Percentiles rank a stretch among this genome's conserved stretches.
Conservation (phyloP, 2,797 vertebrate genomes). For the Smutsia temminckii region DNA sequence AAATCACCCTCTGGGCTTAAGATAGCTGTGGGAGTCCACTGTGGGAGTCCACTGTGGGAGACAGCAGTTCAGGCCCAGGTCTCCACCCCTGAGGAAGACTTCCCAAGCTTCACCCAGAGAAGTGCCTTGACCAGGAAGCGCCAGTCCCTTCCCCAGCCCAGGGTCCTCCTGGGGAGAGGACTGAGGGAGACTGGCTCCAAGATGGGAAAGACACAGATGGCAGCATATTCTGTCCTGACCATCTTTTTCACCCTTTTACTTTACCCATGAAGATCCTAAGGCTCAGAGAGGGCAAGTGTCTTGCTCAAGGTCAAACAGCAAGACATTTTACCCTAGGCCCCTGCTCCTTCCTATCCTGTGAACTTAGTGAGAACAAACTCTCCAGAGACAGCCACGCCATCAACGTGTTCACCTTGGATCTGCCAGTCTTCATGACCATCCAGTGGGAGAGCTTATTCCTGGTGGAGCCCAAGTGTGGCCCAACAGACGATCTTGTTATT, state of each 20-base stretch:
- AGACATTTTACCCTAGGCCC: neutral
- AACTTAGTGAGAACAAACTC: neutral
- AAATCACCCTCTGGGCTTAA: slow-evolving; percentile 61
- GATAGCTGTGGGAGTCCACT: neutral
- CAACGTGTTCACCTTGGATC: rapidly evolving
- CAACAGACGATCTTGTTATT: neutral
- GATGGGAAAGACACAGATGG: neutral
- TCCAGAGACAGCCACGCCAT: neutral
- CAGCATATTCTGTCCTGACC: neutral
- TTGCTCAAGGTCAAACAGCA: neutral
- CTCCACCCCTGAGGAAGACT: neutral
- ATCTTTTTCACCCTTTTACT: neutral
- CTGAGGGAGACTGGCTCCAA: neutral
- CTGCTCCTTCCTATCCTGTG: neutral
- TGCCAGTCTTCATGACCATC: neutral
- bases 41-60: too few species aligned
- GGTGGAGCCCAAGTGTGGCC: neutral
- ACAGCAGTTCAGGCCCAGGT: neutral
- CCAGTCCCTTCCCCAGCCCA: neutral
- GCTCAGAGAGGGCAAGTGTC: neutral
- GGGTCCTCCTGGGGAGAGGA: neutral
- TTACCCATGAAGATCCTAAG: neutral
- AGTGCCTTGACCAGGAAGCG: rapidly evolving
- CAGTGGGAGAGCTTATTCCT: neutral
- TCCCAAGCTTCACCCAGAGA: neutral